These are phyloP conservation scores for Platycercus adscitus DNA, from an alignment of 2,113 vertebrate species.

Conservation along the genomic window DNA sequence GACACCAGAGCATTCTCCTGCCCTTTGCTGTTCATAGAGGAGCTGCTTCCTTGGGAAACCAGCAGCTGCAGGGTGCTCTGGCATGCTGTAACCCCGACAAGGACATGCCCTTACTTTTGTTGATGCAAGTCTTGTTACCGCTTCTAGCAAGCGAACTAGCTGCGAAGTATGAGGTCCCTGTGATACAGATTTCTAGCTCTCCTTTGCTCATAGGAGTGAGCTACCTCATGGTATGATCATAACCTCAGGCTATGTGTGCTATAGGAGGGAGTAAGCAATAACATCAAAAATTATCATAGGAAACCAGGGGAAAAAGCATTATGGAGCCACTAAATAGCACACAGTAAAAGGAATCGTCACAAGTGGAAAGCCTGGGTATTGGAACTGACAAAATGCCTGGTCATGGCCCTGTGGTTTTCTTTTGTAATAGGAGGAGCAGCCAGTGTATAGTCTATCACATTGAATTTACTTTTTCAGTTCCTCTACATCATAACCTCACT, in stretches of 20 bases:
- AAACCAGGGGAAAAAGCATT: neutral
- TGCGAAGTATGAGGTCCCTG: neutral
- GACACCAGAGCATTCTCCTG: neutral
- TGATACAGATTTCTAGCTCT: neutral
- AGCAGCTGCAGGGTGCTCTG: rapidly evolving
- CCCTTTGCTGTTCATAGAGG: neutral
- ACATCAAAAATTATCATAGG: neutral
- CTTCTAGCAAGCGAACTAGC: neutral
- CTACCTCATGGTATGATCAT: neutral
- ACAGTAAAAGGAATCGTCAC: neutral
- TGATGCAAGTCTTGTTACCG: neutral
- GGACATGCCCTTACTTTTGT: neutral
- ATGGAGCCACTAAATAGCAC: neutral
- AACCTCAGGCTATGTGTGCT: neutral
- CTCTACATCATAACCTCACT: neutral
- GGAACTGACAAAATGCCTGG: neutral
- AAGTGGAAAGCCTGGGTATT: neutral
- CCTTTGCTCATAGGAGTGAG: neutral
- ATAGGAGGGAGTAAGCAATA: neutral
- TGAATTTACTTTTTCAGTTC: slow-evolving; percentile 20
- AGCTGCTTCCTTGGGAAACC: neutral
- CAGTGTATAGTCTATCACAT: neutral
- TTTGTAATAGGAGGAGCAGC: neutral
- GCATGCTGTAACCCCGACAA: neutral
- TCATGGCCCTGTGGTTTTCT: neutral